Evolutionary conservation across 2,113 vertebrate species (phyloP).

Genomic region (Lophotis ruficrista): DNA sequence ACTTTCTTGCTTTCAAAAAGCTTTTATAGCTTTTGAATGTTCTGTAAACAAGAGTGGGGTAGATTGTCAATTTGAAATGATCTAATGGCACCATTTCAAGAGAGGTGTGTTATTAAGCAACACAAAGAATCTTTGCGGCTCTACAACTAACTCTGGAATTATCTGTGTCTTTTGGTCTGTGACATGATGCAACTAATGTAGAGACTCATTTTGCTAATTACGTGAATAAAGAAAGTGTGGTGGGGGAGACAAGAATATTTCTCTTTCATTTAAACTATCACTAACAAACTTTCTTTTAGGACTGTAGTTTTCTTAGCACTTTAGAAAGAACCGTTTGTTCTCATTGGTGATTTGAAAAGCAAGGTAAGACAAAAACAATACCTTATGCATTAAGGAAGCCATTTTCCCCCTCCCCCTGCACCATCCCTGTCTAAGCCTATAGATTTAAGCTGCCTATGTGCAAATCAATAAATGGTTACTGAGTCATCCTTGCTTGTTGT

Average conservation of each 20-base stretch:
- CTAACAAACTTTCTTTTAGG: conserved; percentile 37
- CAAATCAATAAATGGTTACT: neutral
- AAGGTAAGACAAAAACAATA: neutral
- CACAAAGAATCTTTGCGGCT: conserved; percentile 10
- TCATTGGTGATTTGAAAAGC: conserved; percentile 42
- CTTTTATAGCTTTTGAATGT: neutral
- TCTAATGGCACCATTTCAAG: neutral
- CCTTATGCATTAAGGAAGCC: neutral
- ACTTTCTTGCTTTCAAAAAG: neutral
- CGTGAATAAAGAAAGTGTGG: conserved; percentile 36
- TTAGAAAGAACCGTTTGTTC: conserved; percentile 27
- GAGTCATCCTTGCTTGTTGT: neutral
- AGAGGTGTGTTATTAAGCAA: conserved; percentile 26
- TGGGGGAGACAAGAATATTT: conserved; percentile 28
- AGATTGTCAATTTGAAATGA: conserved; percentile 16
- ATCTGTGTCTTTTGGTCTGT: conserved; percentile 44
- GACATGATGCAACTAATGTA: conserved; percentile 4
- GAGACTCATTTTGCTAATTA: conserved; percentile 63
- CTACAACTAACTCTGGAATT: neutral
- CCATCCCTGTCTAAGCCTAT: neutral
- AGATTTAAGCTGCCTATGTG: neutral
- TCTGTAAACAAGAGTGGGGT: neutral
- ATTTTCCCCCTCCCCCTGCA: neutral
- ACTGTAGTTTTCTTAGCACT: neutral
- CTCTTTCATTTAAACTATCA: conserved; percentile 29